Percentiles rank a stretch among this genome's conserved stretches.
Evolutionary conservation across 2,113 vertebrate species (phyloP).

Genomic region (Lontra canadensis): DNA sequence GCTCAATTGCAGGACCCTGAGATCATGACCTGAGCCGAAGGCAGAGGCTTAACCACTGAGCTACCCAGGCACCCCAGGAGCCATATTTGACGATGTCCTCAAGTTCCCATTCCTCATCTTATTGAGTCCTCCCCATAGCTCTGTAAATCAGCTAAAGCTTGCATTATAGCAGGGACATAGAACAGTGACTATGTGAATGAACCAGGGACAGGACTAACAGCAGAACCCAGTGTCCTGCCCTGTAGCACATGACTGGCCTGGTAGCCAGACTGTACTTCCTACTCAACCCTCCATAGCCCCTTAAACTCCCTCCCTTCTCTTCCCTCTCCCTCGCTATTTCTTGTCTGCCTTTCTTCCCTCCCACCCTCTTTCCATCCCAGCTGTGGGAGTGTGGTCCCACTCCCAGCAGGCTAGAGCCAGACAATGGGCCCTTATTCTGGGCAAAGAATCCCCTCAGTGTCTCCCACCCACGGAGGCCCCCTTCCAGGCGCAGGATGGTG

Average conservation of each 20-base stretch:
- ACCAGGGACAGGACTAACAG: not conserved
- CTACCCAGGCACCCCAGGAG: not conserved
- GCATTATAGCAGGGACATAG: not conserved
- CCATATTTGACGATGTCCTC: not conserved
- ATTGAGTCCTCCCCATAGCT: not conserved
- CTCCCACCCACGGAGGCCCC: conserved; percentile 31
- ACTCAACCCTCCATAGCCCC: not conserved
- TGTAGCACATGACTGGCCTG: not conserved
- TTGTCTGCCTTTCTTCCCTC: not conserved
- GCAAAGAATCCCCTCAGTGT: conserved; percentile 73
- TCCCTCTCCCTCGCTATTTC: not conserved
- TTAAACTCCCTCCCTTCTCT: not conserved
- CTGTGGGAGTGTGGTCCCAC: conserved; percentile 44
- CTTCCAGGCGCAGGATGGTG: conserved; percentile 32
- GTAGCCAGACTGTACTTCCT: not conserved
- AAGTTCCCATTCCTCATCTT: not conserved
- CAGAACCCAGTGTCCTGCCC: not conserved
- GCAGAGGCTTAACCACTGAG: no score
- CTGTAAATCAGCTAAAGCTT: not conserved
- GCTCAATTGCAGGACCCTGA: no score
- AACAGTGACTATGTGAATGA: not conserved
- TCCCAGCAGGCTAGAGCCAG: conserved; percentile 24
- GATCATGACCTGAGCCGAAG: no score
- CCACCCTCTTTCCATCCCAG: not conserved
- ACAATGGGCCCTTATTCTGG: conserved; percentile 75